Conservation (phyloP, 2,113 vertebrate genomes). For the Anolis carolinensis region DNA sequence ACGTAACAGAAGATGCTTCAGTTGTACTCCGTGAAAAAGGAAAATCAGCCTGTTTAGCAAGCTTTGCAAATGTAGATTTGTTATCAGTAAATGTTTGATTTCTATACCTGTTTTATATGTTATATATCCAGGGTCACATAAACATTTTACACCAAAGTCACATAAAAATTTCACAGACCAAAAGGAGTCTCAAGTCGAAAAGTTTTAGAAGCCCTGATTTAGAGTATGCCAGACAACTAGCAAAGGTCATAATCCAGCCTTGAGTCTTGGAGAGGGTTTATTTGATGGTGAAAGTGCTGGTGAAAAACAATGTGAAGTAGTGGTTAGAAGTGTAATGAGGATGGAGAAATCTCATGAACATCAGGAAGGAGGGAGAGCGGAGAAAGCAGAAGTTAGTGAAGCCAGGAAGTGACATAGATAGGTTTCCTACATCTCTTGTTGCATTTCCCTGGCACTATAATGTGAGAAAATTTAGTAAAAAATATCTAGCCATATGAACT, state of each 20-base stretch:
- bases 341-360: not conserved
- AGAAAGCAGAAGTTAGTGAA: not conserved
- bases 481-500: not conserved
- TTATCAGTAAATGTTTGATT: too few species aligned
- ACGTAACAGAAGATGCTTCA: too few species aligned
- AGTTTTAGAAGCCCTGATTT: not conserved
- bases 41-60: too few species aligned
- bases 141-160: too few species aligned
- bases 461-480: not conserved
- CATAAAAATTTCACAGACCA: too few species aligned
- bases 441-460: not conserved
- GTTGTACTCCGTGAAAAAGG: too few species aligned
- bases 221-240: not conserved
- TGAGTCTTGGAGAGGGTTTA: not conserved
- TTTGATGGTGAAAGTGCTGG: not conserved
- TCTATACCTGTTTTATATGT: too few species aligned
- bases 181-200: too few species aligned
- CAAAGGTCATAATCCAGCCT: not conserved
- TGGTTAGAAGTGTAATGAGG: not conserved
- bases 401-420: too few species aligned
- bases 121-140: too few species aligned
- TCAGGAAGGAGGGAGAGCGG: not conserved
- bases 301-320: not conserved
- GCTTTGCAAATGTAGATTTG: too few species aligned
- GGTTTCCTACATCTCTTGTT: not conserved